Conservation (phyloP, 2,113 vertebrate genomes). For the Hippocampus mohnikei region DNA sequence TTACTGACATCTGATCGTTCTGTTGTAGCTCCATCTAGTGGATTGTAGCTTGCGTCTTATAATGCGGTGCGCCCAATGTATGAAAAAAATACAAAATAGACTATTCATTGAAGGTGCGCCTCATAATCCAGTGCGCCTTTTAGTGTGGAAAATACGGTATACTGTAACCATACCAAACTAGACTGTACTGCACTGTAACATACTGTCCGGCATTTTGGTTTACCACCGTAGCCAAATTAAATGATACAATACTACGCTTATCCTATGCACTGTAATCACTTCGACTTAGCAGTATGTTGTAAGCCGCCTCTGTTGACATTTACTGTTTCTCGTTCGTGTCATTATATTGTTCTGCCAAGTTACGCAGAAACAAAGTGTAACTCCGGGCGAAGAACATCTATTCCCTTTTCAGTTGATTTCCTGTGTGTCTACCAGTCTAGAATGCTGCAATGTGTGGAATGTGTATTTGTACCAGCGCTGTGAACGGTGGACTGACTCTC, state of each 20-base stretch:
- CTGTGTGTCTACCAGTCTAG: conserved; percentile 18
- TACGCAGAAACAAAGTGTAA: conserved; percentile 12
- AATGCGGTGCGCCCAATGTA: too few species aligned
- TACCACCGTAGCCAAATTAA: too few species aligned
- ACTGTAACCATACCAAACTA: not conserved
- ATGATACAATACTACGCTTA: too few species aligned
- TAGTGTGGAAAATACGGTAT: not conserved
- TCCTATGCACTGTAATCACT: not conserved
- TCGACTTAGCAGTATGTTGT: not conserved
- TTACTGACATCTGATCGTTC: too few species aligned
- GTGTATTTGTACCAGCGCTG: conserved; percentile 26
- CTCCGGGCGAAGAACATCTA: conserved; percentile 10
- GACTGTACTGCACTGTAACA: not conserved
- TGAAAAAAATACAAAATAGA: too few species aligned
- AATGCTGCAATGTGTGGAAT: conserved; percentile 46
- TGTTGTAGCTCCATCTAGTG: too few species aligned
- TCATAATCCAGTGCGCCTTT: too few species aligned
- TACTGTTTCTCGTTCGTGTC: conserved; percentile 13
- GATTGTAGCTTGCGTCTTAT: too few species aligned
- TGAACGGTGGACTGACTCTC: conserved; percentile 12
- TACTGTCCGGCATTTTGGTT: not conserved
- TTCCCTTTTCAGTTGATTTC: conserved; percentile 30
- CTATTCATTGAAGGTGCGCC: too few species aligned
- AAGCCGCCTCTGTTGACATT: not conserved
- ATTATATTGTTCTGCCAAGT: conserved; percentile 9